Evolutionary conservation across 2,797 vertebrate genomes (phyloP).

Genomic region (Taeniopygia guttata): DNA sequence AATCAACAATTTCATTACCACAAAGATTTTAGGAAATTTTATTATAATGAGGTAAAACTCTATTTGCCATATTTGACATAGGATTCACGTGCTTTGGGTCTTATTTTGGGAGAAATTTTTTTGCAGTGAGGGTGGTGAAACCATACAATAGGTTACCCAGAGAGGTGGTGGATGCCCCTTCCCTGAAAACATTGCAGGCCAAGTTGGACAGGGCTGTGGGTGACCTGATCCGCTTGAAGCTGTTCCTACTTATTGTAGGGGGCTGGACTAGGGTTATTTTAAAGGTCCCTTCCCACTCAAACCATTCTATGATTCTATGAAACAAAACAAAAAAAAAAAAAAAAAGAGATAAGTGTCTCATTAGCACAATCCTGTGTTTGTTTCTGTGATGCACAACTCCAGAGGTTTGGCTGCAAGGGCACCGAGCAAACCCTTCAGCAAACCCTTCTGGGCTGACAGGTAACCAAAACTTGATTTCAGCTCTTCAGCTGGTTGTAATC

Average conservation of each 20-base stretch:
- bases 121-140: neutral
- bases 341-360: too few species aligned
- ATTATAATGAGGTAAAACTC: neutral
- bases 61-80: neutral
- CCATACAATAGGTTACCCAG: neutral
- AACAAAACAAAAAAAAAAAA: too few species aligned
- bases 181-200: neutral
- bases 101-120: neutral
- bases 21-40: neutral
- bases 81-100: neutral
- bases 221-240: neutral
- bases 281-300: neutral
- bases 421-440: neutral
- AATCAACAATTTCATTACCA: neutral
- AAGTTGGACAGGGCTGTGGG: accelerated
- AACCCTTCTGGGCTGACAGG: neutral
- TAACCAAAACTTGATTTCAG: neutral
- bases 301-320: neutral
- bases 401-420: neutral
- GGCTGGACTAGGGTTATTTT: neutral
- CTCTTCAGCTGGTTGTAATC: neutral
- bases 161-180: neutral
- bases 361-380: neutral
- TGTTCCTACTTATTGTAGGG: neutral
- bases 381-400: neutral